Conservation (phyloP, 2,888 invertebrate genomes). For the Cephus sareptanus region DNA sequence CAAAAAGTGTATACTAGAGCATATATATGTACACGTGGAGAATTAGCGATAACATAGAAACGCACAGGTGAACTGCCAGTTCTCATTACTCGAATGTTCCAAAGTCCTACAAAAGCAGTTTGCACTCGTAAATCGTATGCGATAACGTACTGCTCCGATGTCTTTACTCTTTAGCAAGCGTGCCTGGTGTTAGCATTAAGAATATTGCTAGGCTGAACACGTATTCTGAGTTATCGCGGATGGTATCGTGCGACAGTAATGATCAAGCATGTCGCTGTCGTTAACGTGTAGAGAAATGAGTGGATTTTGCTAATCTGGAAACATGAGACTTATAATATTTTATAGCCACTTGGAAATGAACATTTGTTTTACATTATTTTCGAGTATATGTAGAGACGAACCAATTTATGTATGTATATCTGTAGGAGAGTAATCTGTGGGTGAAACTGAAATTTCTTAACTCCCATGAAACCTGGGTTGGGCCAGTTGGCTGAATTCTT, state of each 20-base stretch:
- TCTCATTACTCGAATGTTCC: constrained; percentile 10
- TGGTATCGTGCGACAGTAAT: neutral
- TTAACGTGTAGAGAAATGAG: neutral
- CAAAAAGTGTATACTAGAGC: neutral
- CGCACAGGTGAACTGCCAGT: constrained; percentile 3
- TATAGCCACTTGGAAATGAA: neutral
- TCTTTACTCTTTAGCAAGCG: neutral
- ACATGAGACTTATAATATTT: neutral
- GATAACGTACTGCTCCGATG: neutral
- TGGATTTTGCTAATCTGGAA: neutral
- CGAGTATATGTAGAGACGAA: neutral
- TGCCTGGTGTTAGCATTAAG: neutral
- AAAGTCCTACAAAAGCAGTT: constrained; percentile 3
- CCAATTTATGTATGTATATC: neutral
- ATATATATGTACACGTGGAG: neutral
- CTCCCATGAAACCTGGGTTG: neutral
- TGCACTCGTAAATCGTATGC: constrained; percentile 7
- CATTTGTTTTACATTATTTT: neutral
- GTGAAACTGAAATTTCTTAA: neutral
- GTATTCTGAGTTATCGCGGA: neutral
- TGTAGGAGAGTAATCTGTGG: neutral
- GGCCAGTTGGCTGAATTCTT: neutral
- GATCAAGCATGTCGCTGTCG: neutral
- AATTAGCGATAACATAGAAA: constrained; percentile 13
- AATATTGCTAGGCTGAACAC: neutral